phyloP scores from a whole-genome alignment of 23 tunicate species.

The Trididemnum miniatum region DNA sequence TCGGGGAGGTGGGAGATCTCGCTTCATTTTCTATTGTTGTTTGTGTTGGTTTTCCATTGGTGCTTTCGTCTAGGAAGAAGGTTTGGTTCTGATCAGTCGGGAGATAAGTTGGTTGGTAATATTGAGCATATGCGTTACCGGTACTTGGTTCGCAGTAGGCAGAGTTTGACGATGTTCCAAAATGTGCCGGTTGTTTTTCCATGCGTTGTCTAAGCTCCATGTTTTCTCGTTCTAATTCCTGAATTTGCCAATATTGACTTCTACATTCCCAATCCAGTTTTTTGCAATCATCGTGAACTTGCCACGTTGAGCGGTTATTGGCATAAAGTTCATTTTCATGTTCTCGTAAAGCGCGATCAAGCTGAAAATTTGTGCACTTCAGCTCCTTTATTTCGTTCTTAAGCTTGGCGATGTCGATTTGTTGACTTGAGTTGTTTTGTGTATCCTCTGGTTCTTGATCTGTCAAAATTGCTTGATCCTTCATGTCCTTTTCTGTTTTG shows the following conservation, averaged over 20 bases:
- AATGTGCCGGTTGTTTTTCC: too few relatives aligned
- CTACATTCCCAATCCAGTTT: neutral
- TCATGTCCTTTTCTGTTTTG: too few relatives aligned
- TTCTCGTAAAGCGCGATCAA: neutral
- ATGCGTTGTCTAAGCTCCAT: neutral
- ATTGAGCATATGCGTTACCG: too few relatives aligned
- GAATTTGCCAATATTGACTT: neutral
- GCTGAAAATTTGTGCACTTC: neutral
- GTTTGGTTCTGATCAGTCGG: too few relatives aligned
- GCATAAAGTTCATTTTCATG: neutral
- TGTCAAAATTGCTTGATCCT: neutral
- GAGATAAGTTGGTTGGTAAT: too few relatives aligned
- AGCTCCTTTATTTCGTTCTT: neutral
- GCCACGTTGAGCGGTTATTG: neutral
- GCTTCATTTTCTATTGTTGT: neutral
- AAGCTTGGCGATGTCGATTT: neutral
- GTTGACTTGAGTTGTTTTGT: neutral
- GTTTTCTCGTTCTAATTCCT: too few relatives aligned
- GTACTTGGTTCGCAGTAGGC: too few relatives aligned
- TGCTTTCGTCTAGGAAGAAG: too few relatives aligned
- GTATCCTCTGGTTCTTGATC: neutral
- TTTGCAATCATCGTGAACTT: neutral
- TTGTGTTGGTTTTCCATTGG: too few relatives aligned
- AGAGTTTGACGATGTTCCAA: too few relatives aligned
- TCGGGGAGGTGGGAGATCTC: neutral